A percentile compares a stretch with the other conserved stretches of the same genome.
phyloP scores from a whole-genome alignment of 2,113 vertebrate species.

The Platichthys stellatus region DNA sequence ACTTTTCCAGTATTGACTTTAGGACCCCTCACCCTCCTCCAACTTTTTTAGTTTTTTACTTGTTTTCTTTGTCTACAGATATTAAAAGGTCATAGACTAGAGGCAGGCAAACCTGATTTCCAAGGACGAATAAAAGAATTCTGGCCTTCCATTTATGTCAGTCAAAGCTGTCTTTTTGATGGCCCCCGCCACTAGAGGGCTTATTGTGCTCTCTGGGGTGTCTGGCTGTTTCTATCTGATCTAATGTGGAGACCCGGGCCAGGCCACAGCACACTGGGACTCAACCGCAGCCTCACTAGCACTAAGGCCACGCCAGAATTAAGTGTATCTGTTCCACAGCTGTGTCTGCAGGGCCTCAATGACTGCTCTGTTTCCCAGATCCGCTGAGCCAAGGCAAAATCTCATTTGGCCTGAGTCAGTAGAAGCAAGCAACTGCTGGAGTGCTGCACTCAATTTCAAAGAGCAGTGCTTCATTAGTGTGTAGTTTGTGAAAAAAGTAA shows the following conservation, averaged over 20 bases:
- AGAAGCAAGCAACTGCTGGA: slow-evolving; percentile 22
- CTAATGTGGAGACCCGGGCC: slow-evolving; percentile 10
- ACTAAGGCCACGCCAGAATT: slow-evolving; percentile 31
- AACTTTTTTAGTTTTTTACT: neutral
- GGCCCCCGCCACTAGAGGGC: slow-evolving; percentile 32
- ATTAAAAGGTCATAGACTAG: slow-evolving; percentile 3
- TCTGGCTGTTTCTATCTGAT: slow-evolving; percentile 21
- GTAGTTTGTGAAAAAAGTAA: neutral
- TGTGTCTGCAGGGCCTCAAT: slow-evolving; percentile 63
- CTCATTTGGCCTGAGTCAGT: slow-evolving; percentile 58
- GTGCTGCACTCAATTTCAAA: slow-evolving; percentile 22
- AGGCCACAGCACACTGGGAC: slow-evolving; percentile 11
- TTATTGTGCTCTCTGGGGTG: slow-evolving; percentile 12
- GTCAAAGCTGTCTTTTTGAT: neutral
- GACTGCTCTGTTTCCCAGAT: slow-evolving; percentile 64
- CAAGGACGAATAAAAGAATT: neutral
- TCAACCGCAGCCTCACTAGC: slow-evolving; percentile 38
- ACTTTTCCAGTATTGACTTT: slow-evolving; percentile 56
- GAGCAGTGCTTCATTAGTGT: slow-evolving; percentile 24
- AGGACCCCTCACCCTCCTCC: neutral
- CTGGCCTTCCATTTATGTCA: neutral
- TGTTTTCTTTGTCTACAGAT: slow-evolving; percentile 12
- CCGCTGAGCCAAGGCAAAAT: slow-evolving; percentile 63
- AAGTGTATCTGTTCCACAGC: slow-evolving; percentile 70
- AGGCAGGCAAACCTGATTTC: neutral